Base-by-base conservation (phyloP, 1,140 invertebrate genomes). In the Lucilia sericata region DNA sequence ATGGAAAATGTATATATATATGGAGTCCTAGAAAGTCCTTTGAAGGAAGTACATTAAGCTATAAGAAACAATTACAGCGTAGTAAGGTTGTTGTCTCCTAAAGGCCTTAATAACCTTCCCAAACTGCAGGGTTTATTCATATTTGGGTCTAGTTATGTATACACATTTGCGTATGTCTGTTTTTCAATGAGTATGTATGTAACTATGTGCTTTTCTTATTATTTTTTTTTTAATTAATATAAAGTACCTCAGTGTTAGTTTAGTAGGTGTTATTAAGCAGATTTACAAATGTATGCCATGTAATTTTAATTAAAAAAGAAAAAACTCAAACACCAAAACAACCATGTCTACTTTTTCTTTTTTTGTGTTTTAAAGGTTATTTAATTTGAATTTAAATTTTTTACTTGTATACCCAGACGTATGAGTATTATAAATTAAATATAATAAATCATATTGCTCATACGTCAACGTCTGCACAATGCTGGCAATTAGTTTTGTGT, bases 211-310 rank as follows among this genome's bases (percentile, higher is more conserved):
- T 8, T 3, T 42, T 42, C 51, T 60, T 14, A n/a, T 70, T 19
- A 19, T 70, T 70, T 70, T 17, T n/a, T n/a, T 70, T 70, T 70
- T 70, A 19, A 70, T 70, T 70, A 55, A 70, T 70, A 70, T 70
- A 70, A 70, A 70, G 60, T 70, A 70, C 60, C 17, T 70, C 4
- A 19, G 60, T 70, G 60, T 21, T 70, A 70, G 19, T 70, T 21
- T 70, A 70, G 60, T 21, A 70, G 60, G 60, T 70, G 60, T 70
- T 70, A 70, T 19, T 21, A 70, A 70, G 19, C 60, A 70, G n/a
- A 70, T 70, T 70, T 70, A 70, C 60, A 70, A 70, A 70, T 70
- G 60, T 70, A 21, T 70, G 60, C 17, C 60, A 70, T 70, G 60
- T 21, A 17, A 70, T 70, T 70, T 70, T 70, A 70, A 70, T 70